phyloP scores from a whole-genome alignment of 2,888 invertebrate species.

The Abscondita cerata region DNA sequence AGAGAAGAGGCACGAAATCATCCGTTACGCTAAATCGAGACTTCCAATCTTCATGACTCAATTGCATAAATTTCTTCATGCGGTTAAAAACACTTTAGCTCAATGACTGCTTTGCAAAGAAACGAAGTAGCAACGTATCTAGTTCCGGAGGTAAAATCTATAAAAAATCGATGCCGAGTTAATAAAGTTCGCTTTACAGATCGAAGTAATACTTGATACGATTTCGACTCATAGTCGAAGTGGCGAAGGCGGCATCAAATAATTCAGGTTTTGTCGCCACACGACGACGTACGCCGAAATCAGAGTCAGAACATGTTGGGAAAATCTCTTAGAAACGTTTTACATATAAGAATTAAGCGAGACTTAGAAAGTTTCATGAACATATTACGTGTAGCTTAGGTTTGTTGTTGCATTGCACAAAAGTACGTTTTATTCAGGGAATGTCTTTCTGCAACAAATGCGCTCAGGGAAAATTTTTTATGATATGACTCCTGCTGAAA shows the following conservation, averaged over 20 bases:
- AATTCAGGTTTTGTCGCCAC: constrained; percentile 58
- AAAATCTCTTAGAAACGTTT: constrained; percentile 53
- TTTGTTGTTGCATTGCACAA: constrained; percentile 63
- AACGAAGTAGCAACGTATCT: constrained; percentile 68
- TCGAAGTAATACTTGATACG: constrained; percentile 67
- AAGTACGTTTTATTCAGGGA: constrained; percentile 60
- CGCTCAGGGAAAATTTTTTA: constrained; percentile 65
- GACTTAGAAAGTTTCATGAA: constrained; percentile 63
- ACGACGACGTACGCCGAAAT: constrained; percentile 44
- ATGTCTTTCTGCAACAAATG: background rate
- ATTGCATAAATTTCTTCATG: constrained; percentile 66
- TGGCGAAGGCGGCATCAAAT: constrained; percentile 68
- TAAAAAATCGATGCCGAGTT: too few relatives aligned
- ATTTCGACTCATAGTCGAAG: constrained; percentile 65
- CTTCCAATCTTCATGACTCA: constrained; percentile 71
- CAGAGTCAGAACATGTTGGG: constrained; percentile 48
- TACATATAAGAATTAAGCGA: constrained; percentile 64
- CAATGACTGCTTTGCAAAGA: constrained; percentile 65
- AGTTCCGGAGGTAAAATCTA: constrained; percentile 17
- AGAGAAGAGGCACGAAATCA: constrained; percentile 71
- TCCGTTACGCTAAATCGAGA: constrained; percentile 70
- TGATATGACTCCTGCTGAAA: constrained; percentile 66
- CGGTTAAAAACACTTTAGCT: constrained; percentile 66
- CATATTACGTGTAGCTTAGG: constrained; percentile 62
- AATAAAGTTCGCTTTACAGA: too few relatives aligned